Percentiles rank a stretch among this genome's conserved stretches.
These are phyloP conservation scores for Lichenostomus cassidix DNA, from an alignment of 2,113 vertebrate species.

Conservation along the genomic window DNA sequence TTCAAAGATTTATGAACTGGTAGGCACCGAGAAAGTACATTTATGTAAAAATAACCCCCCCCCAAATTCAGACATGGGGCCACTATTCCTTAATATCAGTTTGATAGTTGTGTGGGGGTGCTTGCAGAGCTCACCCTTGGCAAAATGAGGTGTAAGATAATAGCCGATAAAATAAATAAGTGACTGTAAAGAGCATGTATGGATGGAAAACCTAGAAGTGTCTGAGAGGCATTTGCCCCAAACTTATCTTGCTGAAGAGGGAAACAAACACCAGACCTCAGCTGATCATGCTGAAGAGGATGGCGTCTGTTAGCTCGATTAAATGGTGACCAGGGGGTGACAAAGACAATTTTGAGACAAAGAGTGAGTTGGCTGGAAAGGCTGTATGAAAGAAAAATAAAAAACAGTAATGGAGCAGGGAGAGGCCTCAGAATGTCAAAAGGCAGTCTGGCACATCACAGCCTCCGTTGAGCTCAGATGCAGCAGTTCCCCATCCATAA, in stretches of 20 bases:
- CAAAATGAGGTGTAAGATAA: not conserved
- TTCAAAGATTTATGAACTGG: not conserved
- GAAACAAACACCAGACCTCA: not conserved
- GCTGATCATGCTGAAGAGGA: not conserved
- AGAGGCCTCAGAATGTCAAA: not conserved
- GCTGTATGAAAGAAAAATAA: not conserved
- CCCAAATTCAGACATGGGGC: not conserved
- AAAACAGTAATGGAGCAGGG: not conserved
- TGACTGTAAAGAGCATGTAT: not conserved
- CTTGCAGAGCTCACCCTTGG: not conserved
- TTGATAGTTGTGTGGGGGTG: not conserved
- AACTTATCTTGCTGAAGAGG: not conserved
- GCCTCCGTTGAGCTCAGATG: not conserved
- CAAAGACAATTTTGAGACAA: not conserved
- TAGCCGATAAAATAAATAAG: not conserved
- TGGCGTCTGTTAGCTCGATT: not conserved
- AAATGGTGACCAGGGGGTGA: not conserved
- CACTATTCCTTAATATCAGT: not conserved
- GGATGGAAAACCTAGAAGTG: not conserved
- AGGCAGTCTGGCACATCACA: not conserved
- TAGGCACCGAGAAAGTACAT: not conserved
- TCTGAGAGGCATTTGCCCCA: not conserved
- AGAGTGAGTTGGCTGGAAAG: not conserved
- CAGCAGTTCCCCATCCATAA: not conserved
- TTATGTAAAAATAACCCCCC: not conserved